Conservation (phyloP, 2,113 vertebrate species). For the Circaetus cinerascens region DNA sequence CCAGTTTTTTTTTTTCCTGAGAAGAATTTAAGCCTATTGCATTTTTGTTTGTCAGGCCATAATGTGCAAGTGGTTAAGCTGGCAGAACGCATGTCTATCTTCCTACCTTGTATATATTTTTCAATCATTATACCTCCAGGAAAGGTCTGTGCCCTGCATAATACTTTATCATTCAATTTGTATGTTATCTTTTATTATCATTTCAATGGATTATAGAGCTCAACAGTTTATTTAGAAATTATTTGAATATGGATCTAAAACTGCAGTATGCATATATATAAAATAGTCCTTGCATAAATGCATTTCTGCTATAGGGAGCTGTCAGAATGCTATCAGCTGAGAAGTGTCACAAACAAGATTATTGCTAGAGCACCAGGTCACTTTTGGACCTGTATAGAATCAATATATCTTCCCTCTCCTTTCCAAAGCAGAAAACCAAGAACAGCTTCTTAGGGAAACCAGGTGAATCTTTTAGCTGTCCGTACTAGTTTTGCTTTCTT, state of each 20-base stretch:
- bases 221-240: not conserved
- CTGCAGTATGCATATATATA: not conserved
- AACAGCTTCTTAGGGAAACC: not conserved
- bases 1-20: not conserved
- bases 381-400: not conserved
- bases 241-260: not conserved
- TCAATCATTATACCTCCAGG: not conserved
- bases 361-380: not conserved
- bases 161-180: not conserved
- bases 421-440: not conserved
- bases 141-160: not conserved
- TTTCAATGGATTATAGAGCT: not conserved
- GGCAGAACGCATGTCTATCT: fast-evolving
- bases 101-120: not conserved
- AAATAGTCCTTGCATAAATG: not conserved
- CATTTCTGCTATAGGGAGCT: not conserved
- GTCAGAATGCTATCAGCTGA: not conserved
- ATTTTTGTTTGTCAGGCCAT: not conserved
- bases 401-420: not conserved
- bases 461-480: not conserved
- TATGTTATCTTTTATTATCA: not conserved
- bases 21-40: not conserved
- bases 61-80: not conserved
- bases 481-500: not conserved
- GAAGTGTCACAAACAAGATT: not conserved